phyloP scores from a whole-genome alignment of 2,113 vertebrate species.

The Phrynosoma platyrhinos region DNA sequence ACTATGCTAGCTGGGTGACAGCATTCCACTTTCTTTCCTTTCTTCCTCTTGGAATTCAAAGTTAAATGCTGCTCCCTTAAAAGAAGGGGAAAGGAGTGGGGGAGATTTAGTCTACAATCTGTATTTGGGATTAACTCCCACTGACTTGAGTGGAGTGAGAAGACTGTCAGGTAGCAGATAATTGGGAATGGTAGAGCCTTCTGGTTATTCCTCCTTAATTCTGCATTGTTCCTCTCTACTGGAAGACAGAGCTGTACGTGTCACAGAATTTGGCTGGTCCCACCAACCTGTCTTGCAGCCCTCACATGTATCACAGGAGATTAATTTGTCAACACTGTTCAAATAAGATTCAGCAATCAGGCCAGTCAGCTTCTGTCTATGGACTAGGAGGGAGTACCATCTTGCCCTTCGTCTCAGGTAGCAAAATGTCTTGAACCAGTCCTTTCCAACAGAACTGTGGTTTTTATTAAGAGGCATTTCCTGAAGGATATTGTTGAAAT shows the following conservation, averaged over 20 bases:
- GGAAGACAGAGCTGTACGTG: too few relatives aligned
- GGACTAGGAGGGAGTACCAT: too few relatives aligned
- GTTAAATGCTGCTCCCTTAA: not conserved
- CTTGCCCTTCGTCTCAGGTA: not conserved
- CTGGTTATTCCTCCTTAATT: too few relatives aligned
- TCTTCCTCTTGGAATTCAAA: not conserved
- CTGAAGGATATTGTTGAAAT: not conserved
- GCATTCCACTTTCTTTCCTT: not conserved
- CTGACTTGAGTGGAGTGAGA: not conserved
- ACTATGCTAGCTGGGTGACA: not conserved
- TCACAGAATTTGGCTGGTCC: too few relatives aligned
- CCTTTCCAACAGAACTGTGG: not conserved
- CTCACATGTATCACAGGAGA: too few relatives aligned
- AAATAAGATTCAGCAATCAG: too few relatives aligned
- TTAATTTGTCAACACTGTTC: too few relatives aligned
- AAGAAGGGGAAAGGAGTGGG: not conserved
- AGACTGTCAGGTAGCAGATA: too few relatives aligned
- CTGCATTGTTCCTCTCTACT: too few relatives aligned
- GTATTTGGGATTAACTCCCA: not conserved
- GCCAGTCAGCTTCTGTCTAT: too few relatives aligned
- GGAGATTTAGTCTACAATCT: not conserved
- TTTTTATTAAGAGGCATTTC: not conserved
- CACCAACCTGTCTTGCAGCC: too few relatives aligned
- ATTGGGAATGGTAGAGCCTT: too few relatives aligned
- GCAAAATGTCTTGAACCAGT: not conserved